phyloP scores from a whole-genome alignment of 64 coral and sea anemone species.

The Montipora sp. region DNA sequence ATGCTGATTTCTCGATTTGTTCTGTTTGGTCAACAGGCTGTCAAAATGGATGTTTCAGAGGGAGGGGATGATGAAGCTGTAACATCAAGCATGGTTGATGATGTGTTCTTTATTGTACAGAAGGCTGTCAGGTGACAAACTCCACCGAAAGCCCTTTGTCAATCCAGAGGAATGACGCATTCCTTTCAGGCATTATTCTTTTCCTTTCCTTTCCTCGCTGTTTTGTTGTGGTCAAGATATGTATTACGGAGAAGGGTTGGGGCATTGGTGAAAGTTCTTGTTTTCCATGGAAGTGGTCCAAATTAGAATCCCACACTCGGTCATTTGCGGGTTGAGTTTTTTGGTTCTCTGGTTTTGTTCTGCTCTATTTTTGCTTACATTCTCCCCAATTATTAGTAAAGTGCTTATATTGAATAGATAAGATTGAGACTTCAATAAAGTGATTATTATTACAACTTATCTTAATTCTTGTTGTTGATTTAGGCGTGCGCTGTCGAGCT shows the following conservation, averaged over 20 bases:
- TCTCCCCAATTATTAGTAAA: no score
- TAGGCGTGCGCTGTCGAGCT: constrained; percentile 89
- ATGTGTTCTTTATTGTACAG: constrained; percentile 97
- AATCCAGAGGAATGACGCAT: neutral
- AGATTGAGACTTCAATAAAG: no score
- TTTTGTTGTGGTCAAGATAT: no score
- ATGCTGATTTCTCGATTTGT: neutral
- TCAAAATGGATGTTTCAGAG: constrained; percentile 87
- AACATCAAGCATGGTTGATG: constrained; percentile 99
- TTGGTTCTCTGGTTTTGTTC: no score
- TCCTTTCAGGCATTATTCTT: neutral
- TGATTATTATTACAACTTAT: no score
- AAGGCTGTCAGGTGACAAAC: constrained; percentile 83
- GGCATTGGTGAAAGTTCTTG: no score
- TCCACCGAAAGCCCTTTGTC: neutral
- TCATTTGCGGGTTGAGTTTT: no score
- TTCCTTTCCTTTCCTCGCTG: neutral
- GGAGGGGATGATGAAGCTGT: constrained; percentile 78
- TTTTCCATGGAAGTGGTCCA: no score
- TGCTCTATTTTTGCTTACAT: no score
- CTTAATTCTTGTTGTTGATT: neutral
- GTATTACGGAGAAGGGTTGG: no score
- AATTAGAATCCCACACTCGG: no score
- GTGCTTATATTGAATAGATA: no score
- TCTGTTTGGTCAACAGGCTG: constrained; percentile 42